These are phyloP conservation scores for Tupaia chinensis DNA, from an alignment of 2,113 vertebrate genomes.

Conservation along the genomic window DNA sequence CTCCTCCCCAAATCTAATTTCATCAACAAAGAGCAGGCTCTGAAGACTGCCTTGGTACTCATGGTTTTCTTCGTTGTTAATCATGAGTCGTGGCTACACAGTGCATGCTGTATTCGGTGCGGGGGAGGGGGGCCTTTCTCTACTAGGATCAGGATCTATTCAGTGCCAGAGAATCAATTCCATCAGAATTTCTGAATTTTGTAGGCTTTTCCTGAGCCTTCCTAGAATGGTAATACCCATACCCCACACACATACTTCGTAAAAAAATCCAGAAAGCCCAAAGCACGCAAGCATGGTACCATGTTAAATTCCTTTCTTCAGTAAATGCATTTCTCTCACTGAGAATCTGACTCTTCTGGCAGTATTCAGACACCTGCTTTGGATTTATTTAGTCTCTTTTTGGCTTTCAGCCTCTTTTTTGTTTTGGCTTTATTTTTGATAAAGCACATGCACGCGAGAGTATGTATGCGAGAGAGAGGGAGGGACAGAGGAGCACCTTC, in stretches of 20 bases:
- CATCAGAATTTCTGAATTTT: slow-evolving; percentile 17
- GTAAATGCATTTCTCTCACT: not conserved
- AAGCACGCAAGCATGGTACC: not conserved
- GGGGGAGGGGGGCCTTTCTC: not conserved
- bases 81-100: not conserved
- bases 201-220: not conserved
- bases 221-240: not conserved
- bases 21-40: not conserved
- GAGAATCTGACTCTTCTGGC: not conserved
- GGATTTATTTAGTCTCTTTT: not conserved
- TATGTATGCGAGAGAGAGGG: too few species aligned
- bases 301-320: not conserved
- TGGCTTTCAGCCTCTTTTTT: too few species aligned
- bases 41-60: not conserved
- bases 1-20: not conserved
- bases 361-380: not conserved
- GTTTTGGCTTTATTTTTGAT: too few species aligned
- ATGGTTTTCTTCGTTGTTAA: not conserved
- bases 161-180: not conserved
- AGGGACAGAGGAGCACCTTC: too few species aligned
- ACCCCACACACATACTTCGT: not conserved
- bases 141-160: not conserved
- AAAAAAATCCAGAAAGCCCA: not conserved
- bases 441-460: too few species aligned
- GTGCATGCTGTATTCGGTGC: too few species aligned